These are phyloP conservation scores for Diachasma alloeum DNA, from an alignment of 1,140 invertebrate genomes.

Conservation along the genomic window DNA sequence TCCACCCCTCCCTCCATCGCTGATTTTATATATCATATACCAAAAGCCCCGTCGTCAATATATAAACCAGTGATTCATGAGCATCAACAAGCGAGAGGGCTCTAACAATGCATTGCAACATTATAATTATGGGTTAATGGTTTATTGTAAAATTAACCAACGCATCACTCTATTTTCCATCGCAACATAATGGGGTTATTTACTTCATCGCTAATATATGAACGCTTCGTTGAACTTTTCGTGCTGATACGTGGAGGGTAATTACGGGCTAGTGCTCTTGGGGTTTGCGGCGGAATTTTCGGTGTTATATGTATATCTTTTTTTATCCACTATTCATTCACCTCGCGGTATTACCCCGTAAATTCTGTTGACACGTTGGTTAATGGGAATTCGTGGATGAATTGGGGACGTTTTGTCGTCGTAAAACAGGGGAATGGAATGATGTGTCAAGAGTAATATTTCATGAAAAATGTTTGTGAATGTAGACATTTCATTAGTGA, in stretches of 20 bases:
- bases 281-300: not conserved
- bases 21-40: not conserved
- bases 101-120: not conserved
- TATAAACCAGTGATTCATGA: not conserved
- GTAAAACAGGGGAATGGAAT: too few species aligned
- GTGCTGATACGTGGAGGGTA: not conserved
- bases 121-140: slow-evolving; percentile 3
- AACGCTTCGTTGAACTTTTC: not conserved
- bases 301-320: not conserved
- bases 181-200: not conserved
- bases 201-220: not conserved
- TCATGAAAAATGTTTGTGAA: too few species aligned
- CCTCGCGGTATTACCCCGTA: too few species aligned
- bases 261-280: not conserved
- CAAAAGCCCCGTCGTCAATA: not conserved
- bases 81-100: not conserved
- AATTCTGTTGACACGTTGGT: too few species aligned
- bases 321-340: too few species aligned
- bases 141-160: slow-evolving; percentile 20
- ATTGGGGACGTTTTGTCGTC: too few species aligned
- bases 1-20: not conserved
- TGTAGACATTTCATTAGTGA: too few species aligned
- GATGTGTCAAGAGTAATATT: too few species aligned
- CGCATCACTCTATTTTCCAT: not conserved
- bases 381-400: too few species aligned